A percentile compares a stretch with the other conserved stretches of the same genome.
Conservation (phyloP, 1,140 invertebrate genomes). For the Trypoxylus dichotomus region DNA sequence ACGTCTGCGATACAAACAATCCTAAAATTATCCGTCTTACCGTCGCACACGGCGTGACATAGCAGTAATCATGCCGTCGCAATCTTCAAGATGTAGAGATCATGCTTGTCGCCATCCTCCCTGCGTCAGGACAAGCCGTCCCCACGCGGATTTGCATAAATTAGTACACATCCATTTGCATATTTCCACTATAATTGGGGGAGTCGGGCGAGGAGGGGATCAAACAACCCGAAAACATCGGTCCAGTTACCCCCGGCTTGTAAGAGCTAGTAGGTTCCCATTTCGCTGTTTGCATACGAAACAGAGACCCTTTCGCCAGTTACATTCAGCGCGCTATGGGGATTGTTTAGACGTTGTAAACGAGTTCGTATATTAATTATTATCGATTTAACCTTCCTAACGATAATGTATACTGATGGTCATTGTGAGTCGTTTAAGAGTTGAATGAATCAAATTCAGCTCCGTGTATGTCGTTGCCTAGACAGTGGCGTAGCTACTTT, state of each 20-base stretch:
- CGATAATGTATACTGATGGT: too few species aligned
- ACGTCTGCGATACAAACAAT: too few species aligned
- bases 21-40: too few species aligned
- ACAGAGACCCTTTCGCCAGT: not conserved
- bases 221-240: not conserved
- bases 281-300: not conserved
- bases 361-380: not conserved
- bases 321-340: not conserved
- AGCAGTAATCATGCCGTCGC: not conserved
- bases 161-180: not conserved
- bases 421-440: too few species aligned
- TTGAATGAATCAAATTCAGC: too few species aligned
- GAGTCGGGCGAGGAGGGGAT: not conserved
- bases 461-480: too few species aligned
- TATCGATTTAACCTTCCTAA: slow-evolving; percentile 6
- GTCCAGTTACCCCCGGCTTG: not conserved
- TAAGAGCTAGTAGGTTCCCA: not conserved
- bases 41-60: too few species aligned
- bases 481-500: too few species aligned
- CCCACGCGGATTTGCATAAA: not conserved
- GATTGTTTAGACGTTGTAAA: not conserved
- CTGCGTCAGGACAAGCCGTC: not conserved
- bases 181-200: not conserved
- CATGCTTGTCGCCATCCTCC: not conserved
- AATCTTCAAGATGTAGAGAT: not conserved